phyloP scores from a whole-genome alignment of 1,140 invertebrate species.

The Piezodorus guildinii region DNA sequence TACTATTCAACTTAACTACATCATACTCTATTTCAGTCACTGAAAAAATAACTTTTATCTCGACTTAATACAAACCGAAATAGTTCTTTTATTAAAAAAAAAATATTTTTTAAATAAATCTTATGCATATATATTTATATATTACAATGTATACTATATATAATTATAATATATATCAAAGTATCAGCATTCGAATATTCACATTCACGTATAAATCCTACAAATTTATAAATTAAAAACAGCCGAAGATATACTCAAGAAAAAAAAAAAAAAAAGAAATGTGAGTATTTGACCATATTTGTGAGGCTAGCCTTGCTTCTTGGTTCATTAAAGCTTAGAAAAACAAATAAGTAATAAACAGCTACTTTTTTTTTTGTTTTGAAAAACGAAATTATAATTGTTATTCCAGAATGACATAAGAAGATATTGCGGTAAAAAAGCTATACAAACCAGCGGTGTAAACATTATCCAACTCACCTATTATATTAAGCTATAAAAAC shows the following conservation, averaged over 20 bases:
- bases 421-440: too few relatives aligned
- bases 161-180: slow-evolving; percentile 15
- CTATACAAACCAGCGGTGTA: too few relatives aligned
- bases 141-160: slow-evolving; percentile 14
- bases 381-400: not conserved
- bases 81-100: slow-evolving; percentile 7
- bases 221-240: slow-evolving; percentile 14
- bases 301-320: not conserved
- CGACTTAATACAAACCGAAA: slow-evolving; percentile 8
- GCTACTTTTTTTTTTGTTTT: not conserved
- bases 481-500: too few relatives aligned
- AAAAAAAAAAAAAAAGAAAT: slow-evolving; percentile 5
- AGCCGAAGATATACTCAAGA: slow-evolving; percentile 6
- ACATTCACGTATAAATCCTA: slow-evolving; percentile 14
- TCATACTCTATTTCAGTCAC: slow-evolving; percentile 16
- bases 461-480: too few relatives aligned
- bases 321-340: not conserved
- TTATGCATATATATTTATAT: slow-evolving; percentile 8
- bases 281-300: slow-evolving; percentile 3
- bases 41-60: slow-evolving; percentile 15
- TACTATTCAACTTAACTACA: slow-evolving; percentile 15
- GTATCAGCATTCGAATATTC: slow-evolving; percentile 13
- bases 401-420: too few relatives aligned
- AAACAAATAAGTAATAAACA: not conserved
- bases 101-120: slow-evolving; percentile 13